These are phyloP conservation scores for Rhinatrema bivittatum DNA, from an alignment of 2,797 vertebrate genomes.

Conservation along the genomic window DNA sequence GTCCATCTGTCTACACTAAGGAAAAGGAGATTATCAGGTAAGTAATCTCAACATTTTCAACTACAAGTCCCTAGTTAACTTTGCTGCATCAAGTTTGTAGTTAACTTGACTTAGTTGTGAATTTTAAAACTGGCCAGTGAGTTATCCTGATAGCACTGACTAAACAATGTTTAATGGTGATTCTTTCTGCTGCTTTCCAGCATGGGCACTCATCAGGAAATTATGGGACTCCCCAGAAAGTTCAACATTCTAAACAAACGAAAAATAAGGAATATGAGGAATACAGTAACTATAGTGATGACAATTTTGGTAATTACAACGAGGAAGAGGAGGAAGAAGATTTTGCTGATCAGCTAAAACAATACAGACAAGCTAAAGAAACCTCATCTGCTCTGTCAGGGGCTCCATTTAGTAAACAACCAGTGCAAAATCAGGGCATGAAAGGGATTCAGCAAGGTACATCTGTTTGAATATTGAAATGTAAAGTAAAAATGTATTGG, in stretches of 20 bases:
- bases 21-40: no score
- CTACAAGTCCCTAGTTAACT: no score
- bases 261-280: slow-evolving; percentile 79
- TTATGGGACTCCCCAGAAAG: slow-evolving; percentile 72
- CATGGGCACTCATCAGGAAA: slow-evolving; percentile 71
- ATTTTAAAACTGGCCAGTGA: no score
- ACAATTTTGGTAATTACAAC: slow-evolving; percentile 76
- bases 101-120: no score
- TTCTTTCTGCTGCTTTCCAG: slow-evolving; percentile 56
- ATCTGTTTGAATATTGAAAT: no score
- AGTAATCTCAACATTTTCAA: no score
- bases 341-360: slow-evolving; percentile 78
- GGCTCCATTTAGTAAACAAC: slow-evolving; percentile 56
- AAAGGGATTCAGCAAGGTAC: slow-evolving; percentile 83
- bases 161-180: slow-evolving; percentile 8
- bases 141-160: no score
- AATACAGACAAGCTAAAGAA: slow-evolving; percentile 83
- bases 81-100: no score
- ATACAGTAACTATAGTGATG: slow-evolving; percentile 84
- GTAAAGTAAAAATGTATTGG: no score
- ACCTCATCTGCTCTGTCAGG: slow-evolving; percentile 43
- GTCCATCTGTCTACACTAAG: no score
- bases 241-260: slow-evolving; percentile 65
- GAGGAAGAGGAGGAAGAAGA: slow-evolving; percentile 86
- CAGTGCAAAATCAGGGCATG: no score